phyloP scores from a whole-genome alignment of 2,888 invertebrate genomes.

The Macrosiphum euphorbiae region DNA sequence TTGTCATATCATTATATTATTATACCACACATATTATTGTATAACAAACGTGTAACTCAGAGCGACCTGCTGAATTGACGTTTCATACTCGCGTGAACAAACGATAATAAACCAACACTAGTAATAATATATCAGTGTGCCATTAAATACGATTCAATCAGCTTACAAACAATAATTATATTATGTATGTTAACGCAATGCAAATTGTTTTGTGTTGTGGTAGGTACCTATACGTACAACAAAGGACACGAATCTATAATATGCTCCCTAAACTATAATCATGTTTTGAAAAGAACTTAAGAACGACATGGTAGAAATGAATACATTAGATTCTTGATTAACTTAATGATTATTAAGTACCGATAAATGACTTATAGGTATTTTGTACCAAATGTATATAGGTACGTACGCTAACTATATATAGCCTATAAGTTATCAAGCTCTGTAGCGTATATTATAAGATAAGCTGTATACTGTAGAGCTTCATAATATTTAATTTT shows the following conservation, averaged over 20 bases:
- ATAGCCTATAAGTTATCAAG: neutral
- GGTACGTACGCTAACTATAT: neutral
- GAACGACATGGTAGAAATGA: neutral
- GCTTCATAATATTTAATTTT: neutral
- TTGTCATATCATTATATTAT: neutral
- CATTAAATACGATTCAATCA: neutral
- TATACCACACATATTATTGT: neutral
- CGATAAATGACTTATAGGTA: neutral
- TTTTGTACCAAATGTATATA: neutral
- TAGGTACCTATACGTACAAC: neutral
- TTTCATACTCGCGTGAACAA: neutral
- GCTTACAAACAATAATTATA: neutral
- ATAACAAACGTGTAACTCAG: neutral
- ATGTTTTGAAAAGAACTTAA: neutral
- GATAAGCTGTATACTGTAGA: neutral
- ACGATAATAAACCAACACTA: neutral
- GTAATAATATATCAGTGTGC: neutral
- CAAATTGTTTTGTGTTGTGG: neutral
- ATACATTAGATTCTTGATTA: neutral
- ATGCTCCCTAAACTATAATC: neutral
- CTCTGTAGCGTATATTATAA: neutral
- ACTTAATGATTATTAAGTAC: neutral
- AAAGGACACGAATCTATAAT: neutral
- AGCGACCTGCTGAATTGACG: neutral
- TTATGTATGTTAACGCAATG: neutral